Evolutionary conservation across 2,113 vertebrate genomes (phyloP).

Genomic region (Neolamprologus ventralis): DNA sequence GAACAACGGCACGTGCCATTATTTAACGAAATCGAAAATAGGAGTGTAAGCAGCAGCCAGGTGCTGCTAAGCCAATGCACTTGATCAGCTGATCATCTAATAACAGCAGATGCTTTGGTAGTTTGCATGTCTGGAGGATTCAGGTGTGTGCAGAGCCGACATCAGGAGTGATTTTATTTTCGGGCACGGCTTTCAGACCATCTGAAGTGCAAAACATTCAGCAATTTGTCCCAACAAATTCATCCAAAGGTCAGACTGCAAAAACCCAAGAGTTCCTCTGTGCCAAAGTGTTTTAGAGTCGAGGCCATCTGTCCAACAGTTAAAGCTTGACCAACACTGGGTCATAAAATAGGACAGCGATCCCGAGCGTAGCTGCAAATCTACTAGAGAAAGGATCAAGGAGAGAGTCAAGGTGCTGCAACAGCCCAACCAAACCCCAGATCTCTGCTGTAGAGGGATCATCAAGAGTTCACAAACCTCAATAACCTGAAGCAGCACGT

Average conservation of each 20-base stretch:
- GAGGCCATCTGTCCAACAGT: background rate
- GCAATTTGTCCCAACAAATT: background rate
- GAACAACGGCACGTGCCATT: rapidly evolving
- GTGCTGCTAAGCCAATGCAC: background rate
- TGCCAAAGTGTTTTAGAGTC: background rate
- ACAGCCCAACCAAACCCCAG: background rate
- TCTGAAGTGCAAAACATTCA: background rate
- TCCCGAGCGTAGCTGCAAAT: rapidly evolving
- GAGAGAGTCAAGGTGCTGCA: background rate
- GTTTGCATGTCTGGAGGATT: background rate
- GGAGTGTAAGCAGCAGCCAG: background rate
- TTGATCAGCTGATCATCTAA: background rate
- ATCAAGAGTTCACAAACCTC: background rate
- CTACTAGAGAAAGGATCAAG: background rate
- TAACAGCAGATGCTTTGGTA: background rate
- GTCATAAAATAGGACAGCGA: background rate
- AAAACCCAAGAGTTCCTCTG: rapidly evolving
- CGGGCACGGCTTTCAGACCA: background rate
- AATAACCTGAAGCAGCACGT: background rate
- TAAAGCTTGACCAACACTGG: background rate
- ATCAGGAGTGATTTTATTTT: background rate
- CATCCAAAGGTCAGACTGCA: background rate
- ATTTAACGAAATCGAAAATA: rapidly evolving
- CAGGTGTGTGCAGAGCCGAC: background rate
- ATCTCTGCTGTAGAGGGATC: background rate